A percentile compares a stretch with the other conserved stretches of the same genome.
phyloP scores from a whole-genome alignment of 2,888 invertebrate species.

The Himalopsyche kuldschensis region DNA sequence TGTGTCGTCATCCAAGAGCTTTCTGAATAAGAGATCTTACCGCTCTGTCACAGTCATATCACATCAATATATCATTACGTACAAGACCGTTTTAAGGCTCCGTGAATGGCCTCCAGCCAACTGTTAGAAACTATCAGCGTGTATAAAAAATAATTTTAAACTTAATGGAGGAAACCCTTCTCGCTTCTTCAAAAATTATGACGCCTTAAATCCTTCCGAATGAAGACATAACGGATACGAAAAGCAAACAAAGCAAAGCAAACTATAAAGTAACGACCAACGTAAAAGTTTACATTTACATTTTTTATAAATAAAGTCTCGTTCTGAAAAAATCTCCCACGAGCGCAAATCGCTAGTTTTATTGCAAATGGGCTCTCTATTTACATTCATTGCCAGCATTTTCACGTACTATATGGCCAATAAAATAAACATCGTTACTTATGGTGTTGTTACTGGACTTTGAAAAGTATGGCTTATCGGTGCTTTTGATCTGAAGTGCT shows the following conservation, averaged over 20 bases:
- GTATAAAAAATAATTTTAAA: neutral
- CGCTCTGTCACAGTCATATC: no score
- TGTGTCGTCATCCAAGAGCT: no score
- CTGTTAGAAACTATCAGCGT: neutral
- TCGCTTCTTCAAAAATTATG: neutral
- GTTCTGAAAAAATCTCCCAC: neutral
- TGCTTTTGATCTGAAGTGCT: constrained; percentile 4
- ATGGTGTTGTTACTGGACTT: neutral
- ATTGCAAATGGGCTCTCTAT: neutral
- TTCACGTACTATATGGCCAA: neutral
- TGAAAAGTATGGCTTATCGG: constrained; percentile 3
- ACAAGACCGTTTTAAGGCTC: no score
- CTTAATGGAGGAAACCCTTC: neutral
- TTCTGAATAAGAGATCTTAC: no score
- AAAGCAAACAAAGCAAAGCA: neutral
- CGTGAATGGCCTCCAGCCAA: neutral
- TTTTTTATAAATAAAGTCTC: neutral
- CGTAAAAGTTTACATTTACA: neutral
- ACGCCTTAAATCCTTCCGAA: neutral
- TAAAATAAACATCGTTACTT: neutral
- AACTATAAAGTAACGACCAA: neutral
- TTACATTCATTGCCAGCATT: neutral
- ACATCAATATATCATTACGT: no score
- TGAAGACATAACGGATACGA: neutral
- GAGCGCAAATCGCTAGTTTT: neutral